Conservation (phyloP, 2,888 invertebrate genomes). For the Andrena praecox region DNA sequence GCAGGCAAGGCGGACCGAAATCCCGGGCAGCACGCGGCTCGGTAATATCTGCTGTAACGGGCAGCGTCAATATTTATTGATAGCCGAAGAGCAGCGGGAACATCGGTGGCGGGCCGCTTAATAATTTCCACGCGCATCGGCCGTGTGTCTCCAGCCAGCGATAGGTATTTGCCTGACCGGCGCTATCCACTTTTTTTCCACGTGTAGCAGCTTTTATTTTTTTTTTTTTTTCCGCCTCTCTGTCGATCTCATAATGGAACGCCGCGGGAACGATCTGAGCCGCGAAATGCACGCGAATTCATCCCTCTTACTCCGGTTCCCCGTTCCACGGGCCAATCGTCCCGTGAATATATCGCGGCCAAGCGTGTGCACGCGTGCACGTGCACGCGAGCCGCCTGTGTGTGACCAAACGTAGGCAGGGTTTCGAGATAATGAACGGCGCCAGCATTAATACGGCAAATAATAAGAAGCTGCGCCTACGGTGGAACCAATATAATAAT, state of each 20-base stretch:
- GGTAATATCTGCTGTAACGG: conserved; percentile 63
- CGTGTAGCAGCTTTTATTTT: conserved; percentile 62
- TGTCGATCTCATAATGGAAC: conserved; percentile 61
- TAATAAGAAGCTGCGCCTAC: conserved; percentile 74
- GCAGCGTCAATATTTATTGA: conserved; percentile 74
- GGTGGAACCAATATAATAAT: conserved; percentile 83
- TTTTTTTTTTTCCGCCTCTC: conserved; percentile 45
- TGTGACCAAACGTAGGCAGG: conserved; percentile 42
- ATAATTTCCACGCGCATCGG: conserved; percentile 67
- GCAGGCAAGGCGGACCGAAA: conserved; percentile 33
- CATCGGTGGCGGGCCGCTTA: conserved; percentile 60
- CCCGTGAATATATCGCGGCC: conserved; percentile 8
- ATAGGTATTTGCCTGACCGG: conserved; percentile 67
- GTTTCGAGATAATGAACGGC: conserved; percentile 74
- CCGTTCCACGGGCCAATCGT: conserved; percentile 24
- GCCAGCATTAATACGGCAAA: conserved; percentile 77
- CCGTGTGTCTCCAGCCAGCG: conserved; percentile 63
- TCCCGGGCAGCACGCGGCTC: conserved; percentile 46
- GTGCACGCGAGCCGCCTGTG: not conserved
- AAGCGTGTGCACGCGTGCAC: not conserved
- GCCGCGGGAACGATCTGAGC: conserved; percentile 57
- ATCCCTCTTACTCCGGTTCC: conserved; percentile 43
- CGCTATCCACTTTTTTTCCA: conserved; percentile 65
- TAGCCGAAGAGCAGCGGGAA: conserved; percentile 65
- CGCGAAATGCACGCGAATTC: conserved; percentile 56